Evolutionary conservation across 2,797 vertebrate species (phyloP).

Genomic region (Australoheros facetus): DNA sequence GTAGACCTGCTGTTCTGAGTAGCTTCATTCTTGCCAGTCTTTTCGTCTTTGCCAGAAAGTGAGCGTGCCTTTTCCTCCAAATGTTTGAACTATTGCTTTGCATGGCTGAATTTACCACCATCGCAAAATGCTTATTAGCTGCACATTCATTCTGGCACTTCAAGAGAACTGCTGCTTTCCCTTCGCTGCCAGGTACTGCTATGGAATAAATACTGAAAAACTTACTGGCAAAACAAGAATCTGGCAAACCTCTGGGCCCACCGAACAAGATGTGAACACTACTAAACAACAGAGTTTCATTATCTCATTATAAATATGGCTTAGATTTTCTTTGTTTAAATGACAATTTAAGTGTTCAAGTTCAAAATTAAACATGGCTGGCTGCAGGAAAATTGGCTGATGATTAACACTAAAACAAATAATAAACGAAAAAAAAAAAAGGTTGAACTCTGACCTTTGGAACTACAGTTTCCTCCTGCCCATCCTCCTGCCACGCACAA

Average conservation of each 20-base stretch:
- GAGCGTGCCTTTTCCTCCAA: neutral
- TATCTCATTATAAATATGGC: neutral
- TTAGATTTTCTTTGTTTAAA: neutral
- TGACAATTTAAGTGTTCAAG: neutral
- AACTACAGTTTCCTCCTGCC: conserved; percentile 93
- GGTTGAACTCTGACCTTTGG: conserved; percentile 87
- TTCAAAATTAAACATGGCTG: neutral
- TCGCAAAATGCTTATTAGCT: neutral
- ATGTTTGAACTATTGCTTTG: neutral
- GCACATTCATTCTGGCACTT: neutral
- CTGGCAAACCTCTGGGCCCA: neutral
- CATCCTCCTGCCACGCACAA: conserved; percentile 97
- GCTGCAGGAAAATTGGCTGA: conserved; percentile 5
- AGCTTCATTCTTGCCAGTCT: neutral
- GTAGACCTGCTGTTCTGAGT: neutral
- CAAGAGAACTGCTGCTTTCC: neutral
- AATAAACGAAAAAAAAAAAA: neutral
- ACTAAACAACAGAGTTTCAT: neutral
- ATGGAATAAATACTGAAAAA: neutral
- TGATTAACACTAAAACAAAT: conserved; percentile 52
- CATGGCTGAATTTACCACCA: neutral
- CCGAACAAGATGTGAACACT: neutral
- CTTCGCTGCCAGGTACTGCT: neutral
- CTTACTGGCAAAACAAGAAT: neutral
- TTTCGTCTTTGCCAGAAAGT: rapidly evolving